Conservation (phyloP, 2,797 vertebrate genomes). For the Lophotriccus pileatus region DNA sequence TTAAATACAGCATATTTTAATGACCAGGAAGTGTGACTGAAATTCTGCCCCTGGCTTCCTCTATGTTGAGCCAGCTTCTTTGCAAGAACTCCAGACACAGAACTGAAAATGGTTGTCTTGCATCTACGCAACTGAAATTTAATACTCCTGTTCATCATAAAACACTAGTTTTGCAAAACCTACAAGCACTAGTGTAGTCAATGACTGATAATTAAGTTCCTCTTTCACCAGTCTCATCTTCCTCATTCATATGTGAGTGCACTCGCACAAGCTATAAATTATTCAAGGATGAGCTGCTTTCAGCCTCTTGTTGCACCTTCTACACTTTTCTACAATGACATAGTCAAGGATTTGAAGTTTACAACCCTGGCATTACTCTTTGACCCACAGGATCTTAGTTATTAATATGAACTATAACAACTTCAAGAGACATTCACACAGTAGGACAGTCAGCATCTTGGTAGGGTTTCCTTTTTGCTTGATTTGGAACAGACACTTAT, state of each 20-base stretch:
- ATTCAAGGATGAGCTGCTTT: background rate
- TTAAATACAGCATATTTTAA: background rate
- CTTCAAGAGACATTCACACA: background rate
- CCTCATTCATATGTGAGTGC: background rate
- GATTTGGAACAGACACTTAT: slow-evolving; percentile 2
- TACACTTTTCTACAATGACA: background rate
- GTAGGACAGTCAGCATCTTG: background rate
- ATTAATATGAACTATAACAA: background rate
- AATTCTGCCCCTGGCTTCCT: background rate
- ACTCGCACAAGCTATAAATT: background rate
- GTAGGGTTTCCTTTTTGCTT: slow-evolving; percentile 7
- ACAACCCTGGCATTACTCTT: background rate
- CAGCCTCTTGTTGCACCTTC: background rate
- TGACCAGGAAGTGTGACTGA: background rate
- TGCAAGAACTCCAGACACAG: background rate
- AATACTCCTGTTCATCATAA: background rate
- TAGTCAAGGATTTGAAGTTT: background rate
- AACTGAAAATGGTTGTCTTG: background rate
- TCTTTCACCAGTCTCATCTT: background rate
- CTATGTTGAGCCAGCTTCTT: background rate
- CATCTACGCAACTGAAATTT: background rate
- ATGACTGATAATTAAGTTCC: background rate
- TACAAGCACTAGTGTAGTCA: background rate
- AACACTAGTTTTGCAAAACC: background rate
- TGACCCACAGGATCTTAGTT: background rate